Percentiles rank a stretch among this genome's conserved stretches.
These are phyloP conservation scores for Wiebesia pumilae DNA, from an alignment of 1,140 invertebrate genomes.

Conservation along the genomic window DNA sequence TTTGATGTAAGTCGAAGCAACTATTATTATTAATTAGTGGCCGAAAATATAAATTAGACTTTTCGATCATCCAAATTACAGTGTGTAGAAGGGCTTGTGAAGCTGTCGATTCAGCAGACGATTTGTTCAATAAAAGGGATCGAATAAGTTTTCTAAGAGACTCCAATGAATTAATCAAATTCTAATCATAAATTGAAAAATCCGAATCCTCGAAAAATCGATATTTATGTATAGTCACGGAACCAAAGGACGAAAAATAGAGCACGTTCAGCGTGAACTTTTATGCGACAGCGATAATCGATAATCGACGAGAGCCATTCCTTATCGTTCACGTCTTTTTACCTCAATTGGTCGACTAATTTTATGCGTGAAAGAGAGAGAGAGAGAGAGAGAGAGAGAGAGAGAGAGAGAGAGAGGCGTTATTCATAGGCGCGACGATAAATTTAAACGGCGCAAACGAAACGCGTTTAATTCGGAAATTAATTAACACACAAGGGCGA, in stretches of 20 bases:
- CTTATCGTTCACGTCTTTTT: background rate
- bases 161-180: background rate
- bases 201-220: background rate
- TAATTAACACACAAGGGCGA: slow-evolving; percentile 5
- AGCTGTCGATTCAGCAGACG: background rate
- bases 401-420: background rate
- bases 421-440: background rate
- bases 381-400: no score
- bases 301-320: slow-evolving; percentile 16
- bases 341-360: background rate
- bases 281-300: slow-evolving; percentile 15
- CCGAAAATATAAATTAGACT: background rate
- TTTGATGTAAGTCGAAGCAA: no score
- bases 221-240: background rate
- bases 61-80: no score
- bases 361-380: background rate
- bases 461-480: slow-evolving; percentile 8
- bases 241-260: background rate
- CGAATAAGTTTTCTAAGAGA: background rate
- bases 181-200: background rate
- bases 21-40: no score
- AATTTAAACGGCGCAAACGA: background rate
- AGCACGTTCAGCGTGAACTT: background rate
- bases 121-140: background rate
- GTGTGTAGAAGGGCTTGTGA: background rate